A percentile compares a stretch with the other conserved stretches of the same genome.
phyloP scores from a whole-genome alignment of 2,797 vertebrate genomes.

The Brachyrhaphis roseni region DNA sequence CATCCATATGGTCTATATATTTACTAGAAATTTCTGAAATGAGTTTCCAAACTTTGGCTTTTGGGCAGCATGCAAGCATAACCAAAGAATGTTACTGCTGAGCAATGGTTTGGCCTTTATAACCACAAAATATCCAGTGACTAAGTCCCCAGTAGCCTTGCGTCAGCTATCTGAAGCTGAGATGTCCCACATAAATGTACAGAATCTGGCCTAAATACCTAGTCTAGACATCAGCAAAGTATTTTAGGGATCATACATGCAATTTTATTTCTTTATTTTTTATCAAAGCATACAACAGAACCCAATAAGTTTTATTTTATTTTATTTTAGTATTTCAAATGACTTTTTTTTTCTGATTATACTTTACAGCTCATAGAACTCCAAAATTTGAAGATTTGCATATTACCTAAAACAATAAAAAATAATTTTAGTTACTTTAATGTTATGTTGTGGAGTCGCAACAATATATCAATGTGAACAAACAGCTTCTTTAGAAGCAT shows the following conservation, averaged over 20 bases:
- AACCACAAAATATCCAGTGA: conserved; percentile 35
- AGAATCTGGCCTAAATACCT: not conserved
- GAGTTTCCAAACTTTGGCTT: conserved; percentile 28
- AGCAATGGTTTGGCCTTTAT: conserved; percentile 20
- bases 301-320: not conserved
- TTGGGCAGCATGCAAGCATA: not conserved
- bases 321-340: not conserved
- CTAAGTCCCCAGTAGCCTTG: conserved; percentile 24
- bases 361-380: not conserved
- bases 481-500: not conserved
- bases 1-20: conserved; percentile 9
- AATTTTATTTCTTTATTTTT: not conserved
- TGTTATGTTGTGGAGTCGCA: not conserved
- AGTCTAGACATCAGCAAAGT: not conserved
- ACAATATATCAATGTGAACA: too few relatives aligned
- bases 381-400: not conserved
- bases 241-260: not conserved
- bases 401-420: not conserved
- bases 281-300: not conserved
- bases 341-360: not conserved
- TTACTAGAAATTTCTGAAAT: conserved; percentile 10
- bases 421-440: not conserved
- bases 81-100: conserved; percentile 26
- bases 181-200: not conserved
- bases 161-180: not conserved